Conservation (phyloP, 2,113 vertebrate species). For the human region DNA sequence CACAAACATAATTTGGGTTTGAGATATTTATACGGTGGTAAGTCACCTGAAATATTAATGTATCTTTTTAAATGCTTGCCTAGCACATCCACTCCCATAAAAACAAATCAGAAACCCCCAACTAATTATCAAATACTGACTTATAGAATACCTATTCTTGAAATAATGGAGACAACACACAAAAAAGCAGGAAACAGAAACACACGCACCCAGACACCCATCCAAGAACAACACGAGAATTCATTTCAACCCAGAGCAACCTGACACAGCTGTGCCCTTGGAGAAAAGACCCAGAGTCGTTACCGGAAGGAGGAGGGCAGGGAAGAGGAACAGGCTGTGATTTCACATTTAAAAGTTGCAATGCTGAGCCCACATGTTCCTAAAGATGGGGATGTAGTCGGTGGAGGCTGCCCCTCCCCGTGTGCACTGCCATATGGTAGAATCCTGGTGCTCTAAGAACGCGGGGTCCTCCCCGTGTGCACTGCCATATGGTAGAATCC, state of each 20-base stretch:
- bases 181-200: not conserved
- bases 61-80: not conserved
- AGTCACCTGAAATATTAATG: not conserved
- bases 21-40: not conserved
- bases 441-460: no score
- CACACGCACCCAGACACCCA: not conserved
- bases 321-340: not conserved
- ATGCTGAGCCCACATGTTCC: not conserved
- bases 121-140: not conserved
- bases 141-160: not conserved
- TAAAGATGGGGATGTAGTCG: rapidly evolving
- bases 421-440: rapidly evolving
- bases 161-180: not conserved
- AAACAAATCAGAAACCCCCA: not conserved
- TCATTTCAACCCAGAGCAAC: not conserved
- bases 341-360: rapidly evolving
- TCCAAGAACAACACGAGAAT: not conserved
- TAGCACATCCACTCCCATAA: not conserved
- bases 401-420: not conserved
- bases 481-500: rapidly evolving
- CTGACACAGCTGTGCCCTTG: not conserved
- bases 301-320: not conserved
- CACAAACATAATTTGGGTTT: not conserved
- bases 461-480: no score
- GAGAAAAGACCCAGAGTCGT: not conserved